Percentiles rank a stretch among this genome's conserved stretches.
Conservation (phyloP, 2,113 vertebrate species). For the Australoheros scitulus region DNA sequence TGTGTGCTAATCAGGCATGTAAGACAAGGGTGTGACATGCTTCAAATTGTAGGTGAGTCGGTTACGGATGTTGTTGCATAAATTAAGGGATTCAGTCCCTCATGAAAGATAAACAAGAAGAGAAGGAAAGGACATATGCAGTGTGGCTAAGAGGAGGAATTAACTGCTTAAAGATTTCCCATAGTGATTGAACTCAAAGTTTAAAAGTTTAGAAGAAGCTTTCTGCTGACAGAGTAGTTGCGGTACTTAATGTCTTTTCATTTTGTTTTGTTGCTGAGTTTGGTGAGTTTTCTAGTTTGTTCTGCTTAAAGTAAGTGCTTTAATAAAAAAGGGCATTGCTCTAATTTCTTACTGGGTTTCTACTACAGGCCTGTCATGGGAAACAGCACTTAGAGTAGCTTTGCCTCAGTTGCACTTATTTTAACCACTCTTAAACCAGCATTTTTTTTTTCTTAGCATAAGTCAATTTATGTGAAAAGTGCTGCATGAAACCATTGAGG, state of each 20-base stretch:
- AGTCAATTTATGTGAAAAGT: no score
- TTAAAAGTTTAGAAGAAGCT: background rate
- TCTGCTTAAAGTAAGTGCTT: background rate
- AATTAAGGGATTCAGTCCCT: slow-evolving; percentile 47
- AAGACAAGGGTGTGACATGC: slow-evolving; percentile 50
- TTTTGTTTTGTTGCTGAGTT: background rate
- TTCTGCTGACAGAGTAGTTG: background rate
- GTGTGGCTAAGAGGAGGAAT: background rate
- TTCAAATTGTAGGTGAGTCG: slow-evolving; percentile 43
- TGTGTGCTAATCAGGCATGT: slow-evolving; percentile 51
- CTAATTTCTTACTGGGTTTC: background rate
- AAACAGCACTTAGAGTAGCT: accelerated
- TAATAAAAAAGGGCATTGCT: background rate
- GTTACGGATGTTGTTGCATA: slow-evolving; percentile 46
- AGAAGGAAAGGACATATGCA: background rate
- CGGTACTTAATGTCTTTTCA: background rate
- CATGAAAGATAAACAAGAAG: slow-evolving; percentile 7
- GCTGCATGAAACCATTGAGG: background rate
- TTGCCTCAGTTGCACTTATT: background rate
- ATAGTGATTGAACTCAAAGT: background rate
- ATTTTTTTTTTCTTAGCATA: background rate
- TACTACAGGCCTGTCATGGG: background rate
- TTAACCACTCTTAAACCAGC: background rate
- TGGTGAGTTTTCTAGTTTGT: background rate
- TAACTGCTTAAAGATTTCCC: slow-evolving; percentile 9